Base-by-base conservation (phyloP, 2,113 vertebrate genomes). In the Silurus asotus region DNA sequence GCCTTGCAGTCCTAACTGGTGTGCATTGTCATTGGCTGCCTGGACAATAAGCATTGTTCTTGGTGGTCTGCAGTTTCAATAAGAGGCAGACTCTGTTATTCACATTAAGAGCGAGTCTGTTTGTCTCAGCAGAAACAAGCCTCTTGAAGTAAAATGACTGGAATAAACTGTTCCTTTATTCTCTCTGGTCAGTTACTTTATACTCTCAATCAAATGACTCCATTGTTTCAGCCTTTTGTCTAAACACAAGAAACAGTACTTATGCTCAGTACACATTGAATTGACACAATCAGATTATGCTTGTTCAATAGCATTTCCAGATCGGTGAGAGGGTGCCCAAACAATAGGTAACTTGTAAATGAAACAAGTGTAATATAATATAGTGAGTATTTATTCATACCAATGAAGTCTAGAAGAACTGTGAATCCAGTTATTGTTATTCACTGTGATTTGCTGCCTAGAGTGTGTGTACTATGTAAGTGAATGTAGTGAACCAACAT, bases 31-130 rank as follows among this genome's bases (percentile, higher is more conserved):
- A 84, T n/a, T 88, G 88, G 86, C 88, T 89, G 83, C 25, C n/a
- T 77, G 85, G 91, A 94, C 91, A 94, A 93, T 93, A 81, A 89
- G 89, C 85, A 91, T 93, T 93, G 91, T 94, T 92, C 53, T 84
- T 56, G 59, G 58, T 67, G 56, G 65, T 87, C 79, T 86, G 62
- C 82, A 76, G 75, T 85, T 88, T 84, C 62, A 88, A 67, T 19
- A 74, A 86, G 79, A 56, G n/a, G 48, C 53, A 80, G 88, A 85
- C 61, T 69, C 51, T 89, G 23, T 62, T 84, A 64, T 86, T 90
- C 81, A 81, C 5, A 28, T 76, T 85, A 77, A 58, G 53, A 82
- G 37, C 58, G 56, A 79, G 59, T 0, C 20, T 84, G 59, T 84
- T 86, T 86, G 81, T 75, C 61, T 78, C 69, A 83, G 74, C 67